phyloP scores from a whole-genome alignment of 2,888 invertebrate genomes.

The Lycophotia porphyrea region DNA sequence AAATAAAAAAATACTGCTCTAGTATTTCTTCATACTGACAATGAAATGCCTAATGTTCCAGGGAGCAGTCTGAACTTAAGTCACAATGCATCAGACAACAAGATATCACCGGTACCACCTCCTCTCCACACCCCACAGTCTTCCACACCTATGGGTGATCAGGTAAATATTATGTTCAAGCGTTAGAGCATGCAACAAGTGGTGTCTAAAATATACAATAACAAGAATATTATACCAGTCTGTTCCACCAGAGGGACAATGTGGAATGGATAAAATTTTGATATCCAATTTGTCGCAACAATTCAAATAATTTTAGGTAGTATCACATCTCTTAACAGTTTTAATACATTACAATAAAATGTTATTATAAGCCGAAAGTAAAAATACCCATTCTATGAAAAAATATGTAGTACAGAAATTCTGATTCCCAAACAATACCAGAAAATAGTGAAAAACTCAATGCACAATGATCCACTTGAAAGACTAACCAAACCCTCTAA shows the following conservation, averaged over 20 bases:
- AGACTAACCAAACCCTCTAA: not conserved
- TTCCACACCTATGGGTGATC: constrained; percentile 84
- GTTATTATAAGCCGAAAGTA: not conserved
- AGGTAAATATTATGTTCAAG: constrained; percentile 71
- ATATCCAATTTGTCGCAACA: not conserved
- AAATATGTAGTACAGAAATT: not conserved
- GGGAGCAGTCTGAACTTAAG: constrained; percentile 84
- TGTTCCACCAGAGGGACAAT: not conserved
- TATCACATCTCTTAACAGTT: not conserved
- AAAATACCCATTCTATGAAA: not conserved
- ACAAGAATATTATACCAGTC: not conserved
- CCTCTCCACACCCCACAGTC: constrained; percentile 81
- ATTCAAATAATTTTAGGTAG: not conserved
- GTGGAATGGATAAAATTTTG: not conserved
- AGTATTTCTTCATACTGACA: not conserved
- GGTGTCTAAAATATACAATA: not conserved
- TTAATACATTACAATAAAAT: not conserved
- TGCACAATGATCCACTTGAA: not conserved
- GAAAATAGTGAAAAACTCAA: not conserved
- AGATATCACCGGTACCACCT: constrained; percentile 79
- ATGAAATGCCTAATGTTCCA: constrained; percentile 67
- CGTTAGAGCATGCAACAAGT: not conserved
- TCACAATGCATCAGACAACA: constrained; percentile 82
- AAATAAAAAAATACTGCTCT: not conserved
- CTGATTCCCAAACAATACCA: not conserved